Percentiles rank a stretch among this genome's conserved stretches.
Evolutionary conservation across 2,797 vertebrate genomes (phyloP).

Genomic region (Sebastes matsubarae): DNA sequence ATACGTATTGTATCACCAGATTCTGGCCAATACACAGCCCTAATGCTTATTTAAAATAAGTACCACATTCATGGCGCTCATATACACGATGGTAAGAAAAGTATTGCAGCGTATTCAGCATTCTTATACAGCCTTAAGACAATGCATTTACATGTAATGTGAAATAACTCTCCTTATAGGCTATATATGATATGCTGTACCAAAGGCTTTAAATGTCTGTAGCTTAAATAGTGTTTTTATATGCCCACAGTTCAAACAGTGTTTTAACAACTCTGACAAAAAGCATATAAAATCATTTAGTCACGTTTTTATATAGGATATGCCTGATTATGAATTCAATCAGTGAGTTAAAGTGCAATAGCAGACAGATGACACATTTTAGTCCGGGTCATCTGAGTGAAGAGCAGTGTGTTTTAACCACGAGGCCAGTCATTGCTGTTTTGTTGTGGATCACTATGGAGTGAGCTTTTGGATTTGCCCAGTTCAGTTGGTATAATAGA

Average conservation of each 20-base stretch:
- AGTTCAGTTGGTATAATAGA: not conserved
- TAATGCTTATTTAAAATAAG: no score
- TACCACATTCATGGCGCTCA: not conserved
- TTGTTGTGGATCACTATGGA: constrained; percentile 12
- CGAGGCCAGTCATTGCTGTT: constrained; percentile 8
- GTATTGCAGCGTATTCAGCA: not conserved
- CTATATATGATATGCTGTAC: not conserved
- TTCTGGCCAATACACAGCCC: not conserved
- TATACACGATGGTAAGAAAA: constrained; percentile 4
- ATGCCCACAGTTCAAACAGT: not conserved
- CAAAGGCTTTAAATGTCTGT: constrained; percentile 3
- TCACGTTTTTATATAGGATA: not conserved
- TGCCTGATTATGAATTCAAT: constrained; percentile 10
- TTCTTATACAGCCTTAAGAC: not conserved
- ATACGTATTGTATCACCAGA: not conserved
- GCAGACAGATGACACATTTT: constrained; percentile 10
- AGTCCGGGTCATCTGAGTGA: constrained; percentile 29
- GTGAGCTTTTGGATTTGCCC: not conserved
- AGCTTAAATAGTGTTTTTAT: constrained; percentile 1
- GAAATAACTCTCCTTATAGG: not conserved
- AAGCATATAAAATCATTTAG: not conserved
- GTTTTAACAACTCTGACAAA: constrained; percentile 1
- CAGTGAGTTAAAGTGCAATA: constrained; percentile 19
- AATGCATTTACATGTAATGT: not conserved
- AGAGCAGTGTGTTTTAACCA: constrained; percentile 16